Base-by-base conservation (phyloP, 2,888 invertebrate species). In the Microplitis manilae region DNA sequence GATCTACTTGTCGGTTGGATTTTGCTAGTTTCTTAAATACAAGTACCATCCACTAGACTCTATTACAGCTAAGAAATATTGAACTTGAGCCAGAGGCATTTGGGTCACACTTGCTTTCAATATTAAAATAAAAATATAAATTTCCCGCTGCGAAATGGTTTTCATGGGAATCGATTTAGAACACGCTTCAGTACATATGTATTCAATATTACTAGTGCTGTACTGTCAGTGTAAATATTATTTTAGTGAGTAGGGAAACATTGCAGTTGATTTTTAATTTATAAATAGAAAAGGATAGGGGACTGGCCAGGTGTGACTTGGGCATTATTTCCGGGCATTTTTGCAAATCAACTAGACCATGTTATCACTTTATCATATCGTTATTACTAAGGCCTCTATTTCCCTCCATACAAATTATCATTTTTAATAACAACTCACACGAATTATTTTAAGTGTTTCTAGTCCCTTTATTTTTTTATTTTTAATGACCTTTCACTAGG, bases 221-320 rank as follows among this genome's bases (percentile, higher is more conserved):
- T 30, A 30, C 30, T 30, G 30, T 30, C 30, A 30, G 30, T 30
- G 30, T 30, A 30, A 30, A 30, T 30, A 30, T 30, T 30, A 30
- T 30, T 30, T 30, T 30, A 30, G 30, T 30, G 30, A 30, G 30
- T 75, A 77, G 65, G 60, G 40, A 75, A 50, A 61, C 41, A 69
- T 50, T 62, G 79, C 80, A 79, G 81, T 77, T 80, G 79, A 80
- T 79, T 77, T 82, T 82, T 78, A 39, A 65, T 77, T 77, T 79
- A 79, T 82, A 86, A 86, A 86, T 83, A 84, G n/a, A 20, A 41
- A 30, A 15, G 41, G 65, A 73, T 65, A 39, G 78, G 41, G 65
- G 77, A 77, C 83, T 83, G 84, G 81, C 85, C 86, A 86, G 86
- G 85, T 86, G 86, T 82, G 81, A 86, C 83, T 82, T 80, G 20